Conservation (phyloP, 1,140 invertebrate species). For the Tetramorium parvispinum region DNA sequence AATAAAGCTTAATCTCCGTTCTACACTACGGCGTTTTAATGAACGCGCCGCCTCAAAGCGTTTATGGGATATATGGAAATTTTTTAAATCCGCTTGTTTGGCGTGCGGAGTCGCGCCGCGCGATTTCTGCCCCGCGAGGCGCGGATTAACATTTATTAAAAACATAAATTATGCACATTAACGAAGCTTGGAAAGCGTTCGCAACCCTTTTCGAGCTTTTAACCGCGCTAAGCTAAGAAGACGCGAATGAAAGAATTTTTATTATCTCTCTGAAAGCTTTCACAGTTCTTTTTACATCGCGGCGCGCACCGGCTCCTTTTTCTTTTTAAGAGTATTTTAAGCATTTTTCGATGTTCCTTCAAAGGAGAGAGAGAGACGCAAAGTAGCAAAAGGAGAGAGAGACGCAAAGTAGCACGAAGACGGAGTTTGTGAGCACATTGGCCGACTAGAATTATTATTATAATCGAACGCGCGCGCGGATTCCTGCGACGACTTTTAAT, state of each 20-base stretch:
- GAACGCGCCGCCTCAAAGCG: slow-evolving; percentile 21
- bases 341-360: background rate
- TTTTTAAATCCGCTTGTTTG: slow-evolving; percentile 38
- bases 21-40: slow-evolving; percentile 31
- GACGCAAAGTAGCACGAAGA: background rate
- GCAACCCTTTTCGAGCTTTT: slow-evolving; percentile 9
- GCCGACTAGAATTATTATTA: slow-evolving; percentile 27
- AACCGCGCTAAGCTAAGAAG: background rate
- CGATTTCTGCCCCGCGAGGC: background rate
- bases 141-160: slow-evolving; percentile 49
- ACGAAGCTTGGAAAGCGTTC: background rate
- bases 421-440: background rate
- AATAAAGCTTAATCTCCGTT: slow-evolving; percentile 57
- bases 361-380: background rate
- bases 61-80: slow-evolving; percentile 54
- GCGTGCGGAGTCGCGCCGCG: background rate
- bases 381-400: background rate
- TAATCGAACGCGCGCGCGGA: slow-evolving; percentile 27
- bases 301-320: background rate
- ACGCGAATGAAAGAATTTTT: background rate
- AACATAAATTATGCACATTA: slow-evolving; percentile 36
- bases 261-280: slow-evolving; percentile 9
- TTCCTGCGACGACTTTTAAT: slow-evolving; percentile 33
- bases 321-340: background rate
- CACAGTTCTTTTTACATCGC: background rate